phyloP scores from a whole-genome alignment of 2,888 invertebrate species.

The Zygothrica quintamaculata region DNA sequence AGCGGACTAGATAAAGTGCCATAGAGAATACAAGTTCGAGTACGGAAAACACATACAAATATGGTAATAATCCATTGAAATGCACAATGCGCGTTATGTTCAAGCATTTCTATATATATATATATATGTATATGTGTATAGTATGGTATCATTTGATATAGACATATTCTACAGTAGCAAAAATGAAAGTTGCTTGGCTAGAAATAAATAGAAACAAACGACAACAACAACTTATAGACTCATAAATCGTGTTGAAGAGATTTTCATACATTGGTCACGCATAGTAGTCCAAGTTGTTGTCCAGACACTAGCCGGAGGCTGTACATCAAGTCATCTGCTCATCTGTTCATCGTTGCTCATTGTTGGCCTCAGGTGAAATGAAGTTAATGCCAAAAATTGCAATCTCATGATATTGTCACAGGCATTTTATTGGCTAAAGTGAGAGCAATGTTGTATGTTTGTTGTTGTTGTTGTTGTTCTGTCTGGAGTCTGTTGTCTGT shows the following conservation, averaged over 20 bases:
- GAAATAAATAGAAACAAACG: conserved; percentile 24
- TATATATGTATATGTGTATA: no score
- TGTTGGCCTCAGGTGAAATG: conserved; percentile 55
- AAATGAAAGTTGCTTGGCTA: conserved; percentile 71
- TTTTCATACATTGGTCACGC: conserved; percentile 50
- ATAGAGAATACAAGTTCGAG: conserved; percentile 39
- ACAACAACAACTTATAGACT: conserved; percentile 21
- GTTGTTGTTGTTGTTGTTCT: conserved; percentile 6
- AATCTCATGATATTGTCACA: conserved; percentile 65
- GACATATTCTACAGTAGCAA: conserved; percentile 70
- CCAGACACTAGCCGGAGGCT: conserved; percentile 39
- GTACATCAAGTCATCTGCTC: conserved; percentile 21
- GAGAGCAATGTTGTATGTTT: conserved; percentile 46
- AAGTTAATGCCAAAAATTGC: conserved; percentile 72
- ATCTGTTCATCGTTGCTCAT: conserved; percentile 7
- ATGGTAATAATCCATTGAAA: conserved; percentile 67
- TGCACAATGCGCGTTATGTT: conserved; percentile 57
- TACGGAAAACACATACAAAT: conserved; percentile 27
- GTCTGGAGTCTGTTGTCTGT: conserved; percentile 5
- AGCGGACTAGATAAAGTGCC: conserved; percentile 66
- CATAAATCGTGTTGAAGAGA: conserved; percentile 50
- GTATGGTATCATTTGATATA: conserved; percentile 41
- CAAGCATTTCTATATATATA: no score
- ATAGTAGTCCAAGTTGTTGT: conserved; percentile 18
- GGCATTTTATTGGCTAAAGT: conserved; percentile 58